phyloP scores from a whole-genome alignment of 2,888 invertebrate species.

The Hydropsyche betteni region DNA sequence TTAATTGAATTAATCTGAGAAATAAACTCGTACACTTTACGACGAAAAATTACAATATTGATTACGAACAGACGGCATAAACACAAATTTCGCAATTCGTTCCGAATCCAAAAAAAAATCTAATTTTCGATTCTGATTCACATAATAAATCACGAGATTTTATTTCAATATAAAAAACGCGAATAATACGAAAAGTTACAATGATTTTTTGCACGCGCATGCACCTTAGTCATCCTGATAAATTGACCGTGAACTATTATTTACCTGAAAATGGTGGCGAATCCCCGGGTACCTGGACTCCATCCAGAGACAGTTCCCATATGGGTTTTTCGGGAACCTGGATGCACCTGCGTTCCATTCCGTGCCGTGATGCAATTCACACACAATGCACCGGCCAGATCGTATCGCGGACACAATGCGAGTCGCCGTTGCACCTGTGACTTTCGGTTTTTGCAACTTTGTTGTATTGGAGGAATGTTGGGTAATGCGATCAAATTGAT shows the following conservation, averaged over 20 bases:
- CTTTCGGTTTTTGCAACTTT: conserved; percentile 25
- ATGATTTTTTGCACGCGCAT: conserved; percentile 1
- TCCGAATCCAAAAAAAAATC: neutral
- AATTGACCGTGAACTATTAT: conserved; percentile 36
- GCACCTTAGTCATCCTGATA: conserved; percentile 32
- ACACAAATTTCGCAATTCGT: conserved; percentile 7
- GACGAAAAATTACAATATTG: conserved; percentile 12
- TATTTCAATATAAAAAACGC: conserved; percentile 1
- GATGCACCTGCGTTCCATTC: conserved; percentile 33
- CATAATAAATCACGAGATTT: conserved; percentile 14
- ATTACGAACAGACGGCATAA: neutral
- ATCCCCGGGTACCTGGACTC: conserved; percentile 24
- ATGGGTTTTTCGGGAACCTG: neutral
- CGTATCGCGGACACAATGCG: conserved; percentile 34
- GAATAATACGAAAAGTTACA: conserved; percentile 12
- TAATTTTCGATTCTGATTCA: conserved; percentile 12
- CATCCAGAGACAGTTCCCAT: conserved; percentile 11
- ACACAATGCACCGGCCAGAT: conserved; percentile 45
- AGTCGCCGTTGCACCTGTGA: conserved; percentile 46
- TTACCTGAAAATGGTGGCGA: conserved; percentile 29
- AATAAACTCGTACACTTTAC: conserved; percentile 4
- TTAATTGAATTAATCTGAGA: neutral
- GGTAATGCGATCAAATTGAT: too few species aligned
- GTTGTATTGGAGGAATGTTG: neutral
- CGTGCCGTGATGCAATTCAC: conserved; percentile 44